Evolutionary conservation across 1,140 invertebrate species (phyloP), one percentile per base, ranked within the genome.

Genomic region (Chironomus tepperi): DNA sequence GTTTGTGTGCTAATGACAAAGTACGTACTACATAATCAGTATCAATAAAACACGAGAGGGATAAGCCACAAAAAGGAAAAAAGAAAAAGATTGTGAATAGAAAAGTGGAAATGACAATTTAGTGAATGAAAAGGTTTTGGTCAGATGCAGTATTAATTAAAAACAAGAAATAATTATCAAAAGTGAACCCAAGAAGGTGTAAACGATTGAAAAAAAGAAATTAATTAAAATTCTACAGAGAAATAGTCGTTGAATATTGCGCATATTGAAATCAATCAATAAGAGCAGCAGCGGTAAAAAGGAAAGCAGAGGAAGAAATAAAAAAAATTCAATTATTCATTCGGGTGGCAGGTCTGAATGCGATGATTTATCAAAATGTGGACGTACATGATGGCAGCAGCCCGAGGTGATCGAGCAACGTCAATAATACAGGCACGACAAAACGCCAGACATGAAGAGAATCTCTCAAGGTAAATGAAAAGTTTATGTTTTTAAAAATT

Each of bases 361-460:
- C 65, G 10, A 70, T 70, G 65, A 70, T 19, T 21, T 21, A 70
- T 21, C 16, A 70, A 70, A 77, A 86, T 86, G 85, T 86, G 85
- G 85, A 86, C 84, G 75, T 86, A 86, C 78, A 85, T 86, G 81
- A 85, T 86, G 84, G 85, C 85, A 77, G 84, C 85, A 74, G 84
- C 84, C 77, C 83, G 84, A 79, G 84, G 84, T 84, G 84, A 86
- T 81, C 82, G 81, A 79, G 79, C 82, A 75, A 81, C 80, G 76
- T 77, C 79, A 74, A 82, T 82, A 79, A 79, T 81, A 79, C 78
- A 79, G 76, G 79, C 73, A 73, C 77, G 79, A 70, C 76, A 76
- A 10, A 75, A 81, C 19, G 65, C 65, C 65, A 70, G 65, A 19
- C 18, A 70, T 77, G 80, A 81, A 77, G 77, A 75, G 75, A 80